A percentile compares a stretch with the other conserved stretches of the same genome.
Conservation (phyloP, 2,113 vertebrate species). For the Rynchops niger region DNA sequence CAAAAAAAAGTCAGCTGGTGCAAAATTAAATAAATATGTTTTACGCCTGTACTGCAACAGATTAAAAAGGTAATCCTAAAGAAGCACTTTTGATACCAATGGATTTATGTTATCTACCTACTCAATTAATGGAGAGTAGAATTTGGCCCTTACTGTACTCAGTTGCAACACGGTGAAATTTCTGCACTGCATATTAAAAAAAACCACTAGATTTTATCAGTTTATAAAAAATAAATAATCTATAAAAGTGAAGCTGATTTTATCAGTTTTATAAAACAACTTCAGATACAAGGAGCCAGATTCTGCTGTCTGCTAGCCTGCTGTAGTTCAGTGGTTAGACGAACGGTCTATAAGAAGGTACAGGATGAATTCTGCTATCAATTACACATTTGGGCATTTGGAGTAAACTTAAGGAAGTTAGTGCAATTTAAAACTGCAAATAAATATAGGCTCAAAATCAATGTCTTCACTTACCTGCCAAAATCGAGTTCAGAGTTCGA, state of each 20-base stretch:
- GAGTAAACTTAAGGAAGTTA: slow-evolving; percentile 23
- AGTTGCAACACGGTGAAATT: neutral
- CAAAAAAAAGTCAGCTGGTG: neutral
- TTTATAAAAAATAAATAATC: neutral
- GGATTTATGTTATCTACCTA: neutral
- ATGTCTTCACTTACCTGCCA: slow-evolving; percentile 49
- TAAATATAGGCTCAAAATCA: slow-evolving; percentile 51
- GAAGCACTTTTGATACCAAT: neutral
- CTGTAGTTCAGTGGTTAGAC: neutral
- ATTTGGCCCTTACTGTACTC: neutral
- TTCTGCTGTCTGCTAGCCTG: neutral
- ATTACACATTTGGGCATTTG: neutral
- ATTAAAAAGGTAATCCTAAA: neutral
- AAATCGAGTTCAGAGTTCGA: slow-evolving; percentile 35
- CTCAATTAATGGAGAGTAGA: neutral
- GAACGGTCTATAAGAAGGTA: neutral
- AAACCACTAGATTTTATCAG: neutral
- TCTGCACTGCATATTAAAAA: neutral
- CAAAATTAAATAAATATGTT: neutral
- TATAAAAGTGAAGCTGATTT: neutral
- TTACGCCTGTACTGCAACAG: neutral
- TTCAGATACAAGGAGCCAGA: neutral
- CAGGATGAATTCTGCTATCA: slow-evolving; percentile 7
- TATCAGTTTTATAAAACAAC: neutral
- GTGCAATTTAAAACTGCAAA: slow-evolving; percentile 46